These are phyloP conservation scores for Gymnopithys bicolor DNA, from an alignment of 2,797 vertebrate genomes.

Conservation along the genomic window DNA sequence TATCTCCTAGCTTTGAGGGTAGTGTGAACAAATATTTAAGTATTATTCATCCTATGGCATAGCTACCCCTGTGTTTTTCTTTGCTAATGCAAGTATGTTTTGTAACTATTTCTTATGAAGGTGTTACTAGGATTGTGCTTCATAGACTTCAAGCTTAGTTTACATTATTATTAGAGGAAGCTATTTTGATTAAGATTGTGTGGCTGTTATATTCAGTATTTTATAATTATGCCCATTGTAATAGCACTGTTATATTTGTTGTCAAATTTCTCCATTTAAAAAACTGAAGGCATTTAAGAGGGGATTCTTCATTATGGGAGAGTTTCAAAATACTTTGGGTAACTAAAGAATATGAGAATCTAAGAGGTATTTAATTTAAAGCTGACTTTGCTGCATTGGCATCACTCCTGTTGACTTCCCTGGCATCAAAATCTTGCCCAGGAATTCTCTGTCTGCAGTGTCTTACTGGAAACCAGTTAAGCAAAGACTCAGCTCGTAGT, in stretches of 20 bases:
- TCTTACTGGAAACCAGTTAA: background rate
- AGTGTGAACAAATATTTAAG: background rate
- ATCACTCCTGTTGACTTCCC: background rate
- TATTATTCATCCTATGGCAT: background rate
- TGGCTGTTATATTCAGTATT: background rate
- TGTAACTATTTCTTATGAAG: background rate
- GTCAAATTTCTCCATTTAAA: background rate
- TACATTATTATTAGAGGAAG: background rate
- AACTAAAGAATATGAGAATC: background rate
- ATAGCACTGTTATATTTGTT: background rate
- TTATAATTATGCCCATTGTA: background rate
- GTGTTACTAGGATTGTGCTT: background rate
- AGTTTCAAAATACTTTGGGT: background rate
- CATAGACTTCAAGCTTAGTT: background rate
- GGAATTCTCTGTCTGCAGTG: background rate
- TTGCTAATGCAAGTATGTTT: background rate
- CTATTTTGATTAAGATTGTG: background rate
- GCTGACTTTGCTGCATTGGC: background rate
- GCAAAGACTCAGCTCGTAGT: background rate
- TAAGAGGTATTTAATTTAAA: background rate
- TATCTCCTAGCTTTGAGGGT: background rate
- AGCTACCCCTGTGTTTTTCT: background rate
- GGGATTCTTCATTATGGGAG: background rate
- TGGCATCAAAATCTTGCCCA: background rate
- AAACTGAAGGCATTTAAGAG: background rate